Evolutionary conservation across 2,113 vertebrate species (phyloP).

Genomic region (Meles meles): DNA sequence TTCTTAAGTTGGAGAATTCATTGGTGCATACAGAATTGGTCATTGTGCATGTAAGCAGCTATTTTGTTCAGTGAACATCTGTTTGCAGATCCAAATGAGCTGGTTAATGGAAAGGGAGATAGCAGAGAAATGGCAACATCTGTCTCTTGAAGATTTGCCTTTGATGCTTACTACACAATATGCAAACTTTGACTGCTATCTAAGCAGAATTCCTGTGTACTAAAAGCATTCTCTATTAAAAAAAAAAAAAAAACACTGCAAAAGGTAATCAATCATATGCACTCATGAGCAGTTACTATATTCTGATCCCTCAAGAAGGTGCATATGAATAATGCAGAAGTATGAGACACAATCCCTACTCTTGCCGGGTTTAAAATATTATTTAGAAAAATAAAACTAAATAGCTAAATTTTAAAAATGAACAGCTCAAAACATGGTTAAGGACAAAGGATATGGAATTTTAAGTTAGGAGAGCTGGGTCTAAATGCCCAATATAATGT

Average conservation of each 20-base stretch:
- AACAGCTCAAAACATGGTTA: neutral
- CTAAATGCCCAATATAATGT: neutral
- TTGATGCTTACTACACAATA: neutral
- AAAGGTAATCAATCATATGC: neutral
- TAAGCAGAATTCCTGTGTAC: neutral
- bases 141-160: conserved; percentile 43
- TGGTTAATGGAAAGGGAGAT: conserved; percentile 6
- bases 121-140: neutral
- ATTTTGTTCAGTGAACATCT: conserved; percentile 43
- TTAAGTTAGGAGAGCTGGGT: neutral
- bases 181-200: neutral
- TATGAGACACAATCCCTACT: neutral
- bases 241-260: conserved; percentile 22
- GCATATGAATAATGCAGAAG: neutral
- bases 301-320: neutral
- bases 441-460: neutral
- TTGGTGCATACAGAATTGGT: neutral
- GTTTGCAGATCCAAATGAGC: conserved; percentile 24
- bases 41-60: neutral
- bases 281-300: neutral
- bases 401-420: neutral
- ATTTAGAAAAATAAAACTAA: conserved; percentile 26
- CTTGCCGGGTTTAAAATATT: neutral
- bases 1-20: neutral
- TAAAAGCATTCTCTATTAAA: neutral